These are phyloP conservation scores for Galerucella nymphaeae DNA, from an alignment of 2,888 invertebrate genomes.

Conservation along the genomic window DNA sequence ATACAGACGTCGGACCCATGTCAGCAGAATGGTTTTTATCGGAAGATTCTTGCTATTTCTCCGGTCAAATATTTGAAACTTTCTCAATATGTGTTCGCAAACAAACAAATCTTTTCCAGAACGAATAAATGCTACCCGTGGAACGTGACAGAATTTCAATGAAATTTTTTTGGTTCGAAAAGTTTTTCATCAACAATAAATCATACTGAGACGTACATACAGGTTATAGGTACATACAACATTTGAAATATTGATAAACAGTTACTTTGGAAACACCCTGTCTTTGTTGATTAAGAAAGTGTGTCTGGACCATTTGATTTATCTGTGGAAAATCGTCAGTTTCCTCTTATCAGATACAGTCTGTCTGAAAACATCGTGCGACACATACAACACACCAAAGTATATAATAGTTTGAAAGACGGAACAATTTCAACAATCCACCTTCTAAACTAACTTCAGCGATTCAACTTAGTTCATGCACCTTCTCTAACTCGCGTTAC, in stretches of 20 bases:
- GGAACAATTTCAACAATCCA: constrained; percentile 8
- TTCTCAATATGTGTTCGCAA: constrained; percentile 47
- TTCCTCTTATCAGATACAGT: too few relatives aligned
- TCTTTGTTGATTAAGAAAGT: too few relatives aligned
- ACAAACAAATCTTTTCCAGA: constrained; percentile 32
- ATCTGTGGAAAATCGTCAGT: too few relatives aligned
- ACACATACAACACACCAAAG: constrained; percentile 7
- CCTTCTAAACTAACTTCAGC: not conserved
- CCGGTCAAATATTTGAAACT: constrained; percentile 51
- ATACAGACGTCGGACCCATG: constrained; percentile 56
- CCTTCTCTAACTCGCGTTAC: constrained; percentile 18
- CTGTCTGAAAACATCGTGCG: not conserved
- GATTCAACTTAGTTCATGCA: constrained; percentile 4
- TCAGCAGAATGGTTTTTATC: constrained; percentile 57
- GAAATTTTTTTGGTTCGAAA: not conserved
- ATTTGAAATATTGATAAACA: too few relatives aligned
- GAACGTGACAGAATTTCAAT: constrained; percentile 18
- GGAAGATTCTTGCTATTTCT: constrained; percentile 36
- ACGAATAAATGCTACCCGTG: not conserved
- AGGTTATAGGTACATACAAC: too few relatives aligned
- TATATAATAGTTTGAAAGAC: not conserved
- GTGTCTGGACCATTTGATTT: too few relatives aligned
- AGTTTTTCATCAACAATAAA: not conserved
- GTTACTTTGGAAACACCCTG: too few relatives aligned
- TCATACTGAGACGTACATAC: too few relatives aligned